Base-by-base conservation (phyloP, 2,888 invertebrate genomes). In the Esperia sulphurella region DNA sequence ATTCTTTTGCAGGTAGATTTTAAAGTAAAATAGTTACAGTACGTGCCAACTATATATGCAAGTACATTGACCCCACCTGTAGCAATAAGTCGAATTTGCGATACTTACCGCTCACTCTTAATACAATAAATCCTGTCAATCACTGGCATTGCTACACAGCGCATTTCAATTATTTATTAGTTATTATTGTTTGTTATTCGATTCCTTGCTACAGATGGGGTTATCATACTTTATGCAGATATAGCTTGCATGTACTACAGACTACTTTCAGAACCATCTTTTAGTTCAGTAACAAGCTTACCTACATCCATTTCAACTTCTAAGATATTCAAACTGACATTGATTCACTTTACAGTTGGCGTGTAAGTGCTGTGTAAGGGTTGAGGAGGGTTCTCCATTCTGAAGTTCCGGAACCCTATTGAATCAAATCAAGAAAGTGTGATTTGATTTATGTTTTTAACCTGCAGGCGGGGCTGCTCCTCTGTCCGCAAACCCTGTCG, bases 401-500 rank as follows among this genome's bases (percentile, higher is more conserved):
- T 9, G 21, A 12, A 8, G 21, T 37, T 30, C 35, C 12, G 21
- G 44, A 59, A 55, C 66, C 59, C 46, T 12, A 9, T 35, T 35
- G 68, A 78, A 77, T 78, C 78, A 75, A 80, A 79, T 79, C 79
- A 80, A 79, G 72, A 65, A 50, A 58, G 52, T 77, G 77, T 78
- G 80, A 74, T 81, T 81, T 79, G 80, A 75, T 58, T 21, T 21
- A 21, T 79, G 63, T 84, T 87, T 85, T 81, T 80, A 74, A 79
- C 79, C 85, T 79, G 73, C 94, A 95, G 93, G 95, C 95, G 81
- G 95, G 95, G 81, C 94, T 95, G 90, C 94, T 96, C 87, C 95
- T 96, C 91, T 95, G 95, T 91, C 95, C 96, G 78, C 95, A 95
- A 91, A 95, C 95, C 84, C 93, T 96, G 93, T 94, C 96, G 91